Evolutionary conservation across 2,113 vertebrate genomes (phyloP).

Genomic region (Gorsachius goisagi): DNA sequence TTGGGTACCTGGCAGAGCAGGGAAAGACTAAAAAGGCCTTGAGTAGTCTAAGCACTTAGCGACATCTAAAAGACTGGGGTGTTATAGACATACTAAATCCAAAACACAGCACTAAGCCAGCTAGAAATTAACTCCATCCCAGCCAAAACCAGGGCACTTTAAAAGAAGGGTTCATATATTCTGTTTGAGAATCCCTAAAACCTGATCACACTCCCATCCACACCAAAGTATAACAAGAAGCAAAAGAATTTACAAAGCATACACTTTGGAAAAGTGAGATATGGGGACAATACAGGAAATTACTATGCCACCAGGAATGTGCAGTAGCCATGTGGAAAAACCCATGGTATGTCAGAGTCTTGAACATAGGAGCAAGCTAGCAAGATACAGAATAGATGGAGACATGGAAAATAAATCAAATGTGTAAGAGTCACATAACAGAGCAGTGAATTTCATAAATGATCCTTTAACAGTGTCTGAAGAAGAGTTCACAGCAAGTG

Average conservation of each 20-base stretch:
- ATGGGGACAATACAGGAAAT: background rate
- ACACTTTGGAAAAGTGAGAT: background rate
- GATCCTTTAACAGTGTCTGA: background rate
- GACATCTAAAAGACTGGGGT: too few species aligned
- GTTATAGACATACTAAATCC: too few species aligned
- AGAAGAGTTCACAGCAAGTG: background rate
- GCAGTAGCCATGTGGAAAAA: background rate
- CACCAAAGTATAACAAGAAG: background rate
- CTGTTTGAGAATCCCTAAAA: background rate
- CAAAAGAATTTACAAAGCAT: background rate
- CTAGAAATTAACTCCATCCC: too few species aligned
- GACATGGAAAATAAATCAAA: background rate
- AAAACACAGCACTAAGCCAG: too few species aligned
- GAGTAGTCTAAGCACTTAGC: too few species aligned
- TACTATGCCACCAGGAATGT: background rate
- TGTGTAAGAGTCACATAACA: background rate
- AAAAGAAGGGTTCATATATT: background rate
- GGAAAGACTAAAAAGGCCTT: too few species aligned
- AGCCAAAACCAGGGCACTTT: background rate
- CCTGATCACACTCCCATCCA: background rate
- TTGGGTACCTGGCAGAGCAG: too few species aligned
- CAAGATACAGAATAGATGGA: background rate
- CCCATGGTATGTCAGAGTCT: background rate
- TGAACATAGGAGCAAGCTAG: background rate
- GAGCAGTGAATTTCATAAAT: background rate